phyloP scores from a whole-genome alignment of 1,140 invertebrate species.

The Steinernema feltiae region DNA sequence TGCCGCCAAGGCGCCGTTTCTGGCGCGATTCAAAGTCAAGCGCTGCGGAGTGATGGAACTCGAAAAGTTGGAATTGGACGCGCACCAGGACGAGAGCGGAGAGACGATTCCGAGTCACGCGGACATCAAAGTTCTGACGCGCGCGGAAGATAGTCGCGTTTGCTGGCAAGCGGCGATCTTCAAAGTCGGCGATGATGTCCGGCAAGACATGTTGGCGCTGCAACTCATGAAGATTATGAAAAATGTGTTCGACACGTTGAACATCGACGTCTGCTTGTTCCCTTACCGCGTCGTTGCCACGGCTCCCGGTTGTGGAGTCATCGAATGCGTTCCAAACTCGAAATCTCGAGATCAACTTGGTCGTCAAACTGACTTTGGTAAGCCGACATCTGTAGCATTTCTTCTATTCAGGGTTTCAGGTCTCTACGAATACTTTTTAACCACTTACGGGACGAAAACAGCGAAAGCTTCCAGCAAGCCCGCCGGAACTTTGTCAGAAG shows the following conservation, averaged over 20 bases:
- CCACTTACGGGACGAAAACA: conserved; percentile 86
- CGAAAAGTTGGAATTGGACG: conserved; percentile 65
- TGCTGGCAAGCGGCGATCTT: conserved; percentile 74
- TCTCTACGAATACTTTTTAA: conserved; percentile 95
- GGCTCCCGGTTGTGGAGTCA: conserved; percentile 94
- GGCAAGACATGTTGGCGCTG: conserved; percentile 89
- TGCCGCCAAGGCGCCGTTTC: conserved; percentile 93
- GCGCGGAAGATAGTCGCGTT: conserved; percentile 55
- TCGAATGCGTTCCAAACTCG: conserved; percentile 97
- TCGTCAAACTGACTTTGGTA: conserved; percentile 84
- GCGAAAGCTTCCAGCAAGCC: conserved; percentile 82
- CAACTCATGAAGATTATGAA: conserved; percentile 97
- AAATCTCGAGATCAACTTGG: conserved; percentile 96
- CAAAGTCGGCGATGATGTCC: too few species aligned
- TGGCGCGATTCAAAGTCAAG: conserved; percentile 84
- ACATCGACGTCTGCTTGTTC: conserved; percentile 86
- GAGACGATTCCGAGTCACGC: conserved; percentile 11
- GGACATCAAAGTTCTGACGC: neutral
- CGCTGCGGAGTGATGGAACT: conserved; percentile 86
- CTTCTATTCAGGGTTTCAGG: conserved; percentile 54
- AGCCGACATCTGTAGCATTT: neutral
- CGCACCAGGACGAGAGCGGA: conserved; percentile 9
- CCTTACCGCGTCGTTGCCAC: conserved; percentile 99
- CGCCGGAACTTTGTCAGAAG: conserved; percentile 90
- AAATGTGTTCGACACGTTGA: conserved; percentile 90